These are phyloP conservation scores for Hololepta plana DNA, from an alignment of 2,888 invertebrate species.

Conservation along the genomic window DNA sequence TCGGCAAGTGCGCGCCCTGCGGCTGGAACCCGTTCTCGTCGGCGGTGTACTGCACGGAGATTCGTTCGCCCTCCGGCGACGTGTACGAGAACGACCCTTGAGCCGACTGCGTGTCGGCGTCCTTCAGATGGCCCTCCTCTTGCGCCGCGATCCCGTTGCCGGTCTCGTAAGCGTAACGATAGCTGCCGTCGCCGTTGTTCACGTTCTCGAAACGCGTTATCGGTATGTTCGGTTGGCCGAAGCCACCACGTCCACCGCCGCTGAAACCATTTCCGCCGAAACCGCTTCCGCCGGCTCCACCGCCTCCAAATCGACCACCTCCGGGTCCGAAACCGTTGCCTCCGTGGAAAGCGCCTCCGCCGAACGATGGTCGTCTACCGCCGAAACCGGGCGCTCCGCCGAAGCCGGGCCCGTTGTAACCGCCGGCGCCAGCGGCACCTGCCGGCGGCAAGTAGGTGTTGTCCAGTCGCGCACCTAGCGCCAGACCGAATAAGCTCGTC, in stretches of 20 bases:
- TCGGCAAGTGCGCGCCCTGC: conserved; percentile 32
- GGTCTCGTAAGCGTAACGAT: conserved; percentile 32
- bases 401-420: conserved; percentile 18
- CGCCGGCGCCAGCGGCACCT: conserved; percentile 29
- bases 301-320: conserved; percentile 11
- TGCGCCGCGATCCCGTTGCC: conserved; percentile 45
- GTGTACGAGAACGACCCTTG: conserved; percentile 39
- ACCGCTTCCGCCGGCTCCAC: conserved; percentile 12
- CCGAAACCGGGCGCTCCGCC: conserved; percentile 12
- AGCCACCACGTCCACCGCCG: conserved; percentile 7
- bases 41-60: conserved; percentile 34
- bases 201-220: conserved; percentile 18
- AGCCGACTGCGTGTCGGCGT: conserved; percentile 12
- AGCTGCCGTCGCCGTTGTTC: conserved; percentile 21
- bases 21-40: conserved; percentile 43
- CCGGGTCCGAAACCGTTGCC: conserved; percentile 11
- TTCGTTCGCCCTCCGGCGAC: conserved; percentile 37
- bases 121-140: conserved; percentile 24
- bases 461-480: conserved; percentile 36
- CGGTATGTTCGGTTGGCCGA: conserved; percentile 18
- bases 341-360: conserved; percentile 7
- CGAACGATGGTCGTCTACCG: too few species aligned
- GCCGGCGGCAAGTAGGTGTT: conserved; percentile 38
- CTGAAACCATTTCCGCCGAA: conserved; percentile 9
- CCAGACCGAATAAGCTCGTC: too few species aligned